phyloP scores from a whole-genome alignment of 2,888 invertebrate genomes.

The Yponomeuta malinellus region DNA sequence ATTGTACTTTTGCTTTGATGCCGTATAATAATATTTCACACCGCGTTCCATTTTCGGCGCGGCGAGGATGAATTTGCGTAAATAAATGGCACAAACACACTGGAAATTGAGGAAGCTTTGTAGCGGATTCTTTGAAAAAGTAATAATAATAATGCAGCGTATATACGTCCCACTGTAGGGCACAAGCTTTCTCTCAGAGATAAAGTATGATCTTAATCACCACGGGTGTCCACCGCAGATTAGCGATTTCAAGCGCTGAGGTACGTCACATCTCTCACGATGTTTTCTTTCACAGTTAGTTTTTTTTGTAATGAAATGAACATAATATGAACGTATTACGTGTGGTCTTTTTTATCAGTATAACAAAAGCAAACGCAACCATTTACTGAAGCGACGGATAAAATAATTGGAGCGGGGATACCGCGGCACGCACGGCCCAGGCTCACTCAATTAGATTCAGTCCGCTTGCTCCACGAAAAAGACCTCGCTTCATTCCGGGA shows the following conservation, averaged over 20 bases:
- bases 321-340: not conserved
- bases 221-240: no score
- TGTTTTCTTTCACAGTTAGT: no score
- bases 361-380: not conserved
- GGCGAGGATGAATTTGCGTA: constrained; percentile 1
- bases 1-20: constrained; percentile 9
- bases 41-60: constrained; percentile 13
- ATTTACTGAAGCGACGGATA: constrained; percentile 19
- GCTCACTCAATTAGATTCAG: not conserved
- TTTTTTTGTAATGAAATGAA: not conserved
- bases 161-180: no score
- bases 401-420: constrained; percentile 48
- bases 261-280: no score
- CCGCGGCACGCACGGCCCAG: constrained; percentile 28
- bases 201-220: no score
- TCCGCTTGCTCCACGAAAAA: not conserved
- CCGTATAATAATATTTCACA: not conserved
- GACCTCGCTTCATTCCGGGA: not conserved
- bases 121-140: not conserved
- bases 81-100: not conserved
- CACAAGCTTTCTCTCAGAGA: no score
- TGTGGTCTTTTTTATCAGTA: not conserved
- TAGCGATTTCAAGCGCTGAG: no score
- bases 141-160: not conserved
- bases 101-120: not conserved